A percentile compares a stretch with the other conserved stretches of the same genome.
Evolutionary conservation across 2,113 vertebrate species (phyloP).

Genomic region (Rhinolophus ferrumequinum): DNA sequence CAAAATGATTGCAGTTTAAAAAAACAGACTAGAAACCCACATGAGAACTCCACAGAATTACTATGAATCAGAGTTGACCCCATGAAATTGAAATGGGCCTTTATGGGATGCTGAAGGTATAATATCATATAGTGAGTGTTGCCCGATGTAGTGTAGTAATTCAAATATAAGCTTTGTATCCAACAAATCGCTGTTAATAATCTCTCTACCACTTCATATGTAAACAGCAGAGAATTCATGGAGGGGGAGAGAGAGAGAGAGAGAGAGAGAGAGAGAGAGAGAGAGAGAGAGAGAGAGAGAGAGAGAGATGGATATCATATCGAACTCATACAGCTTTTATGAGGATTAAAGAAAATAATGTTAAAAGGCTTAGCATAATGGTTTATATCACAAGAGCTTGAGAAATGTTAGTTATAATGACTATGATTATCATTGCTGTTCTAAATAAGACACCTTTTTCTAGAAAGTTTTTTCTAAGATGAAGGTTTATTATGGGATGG

Average conservation of each 20-base stretch:
- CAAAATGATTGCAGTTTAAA: not conserved
- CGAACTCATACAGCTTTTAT: not conserved
- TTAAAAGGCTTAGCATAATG: not conserved
- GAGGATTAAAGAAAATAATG: not conserved
- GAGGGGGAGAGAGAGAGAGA: not conserved
- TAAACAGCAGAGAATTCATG: not conserved
- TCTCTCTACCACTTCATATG: not conserved
- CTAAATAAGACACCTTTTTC: not conserved
- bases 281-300: no score
- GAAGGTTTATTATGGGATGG: not conserved
- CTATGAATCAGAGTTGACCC: not conserved
- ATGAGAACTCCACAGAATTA: not conserved
- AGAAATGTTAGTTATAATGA: not conserved
- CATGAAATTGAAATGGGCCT: not conserved
- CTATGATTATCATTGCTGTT: not conserved
- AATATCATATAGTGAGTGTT: not conserved
- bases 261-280: not conserved
- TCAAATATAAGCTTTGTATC: not conserved
- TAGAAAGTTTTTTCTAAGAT: not conserved
- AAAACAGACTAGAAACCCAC: not conserved
- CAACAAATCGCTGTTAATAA: not conserved
- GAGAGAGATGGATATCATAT: not conserved
- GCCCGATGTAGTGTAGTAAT: rapidly evolving
- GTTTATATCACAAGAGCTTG: not conserved
- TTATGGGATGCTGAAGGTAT: not conserved